Percentiles rank a stretch among this genome's conserved stretches.
Conservation (phyloP, 2,888 invertebrate genomes). For the Orthonychiurus folsomi region DNA sequence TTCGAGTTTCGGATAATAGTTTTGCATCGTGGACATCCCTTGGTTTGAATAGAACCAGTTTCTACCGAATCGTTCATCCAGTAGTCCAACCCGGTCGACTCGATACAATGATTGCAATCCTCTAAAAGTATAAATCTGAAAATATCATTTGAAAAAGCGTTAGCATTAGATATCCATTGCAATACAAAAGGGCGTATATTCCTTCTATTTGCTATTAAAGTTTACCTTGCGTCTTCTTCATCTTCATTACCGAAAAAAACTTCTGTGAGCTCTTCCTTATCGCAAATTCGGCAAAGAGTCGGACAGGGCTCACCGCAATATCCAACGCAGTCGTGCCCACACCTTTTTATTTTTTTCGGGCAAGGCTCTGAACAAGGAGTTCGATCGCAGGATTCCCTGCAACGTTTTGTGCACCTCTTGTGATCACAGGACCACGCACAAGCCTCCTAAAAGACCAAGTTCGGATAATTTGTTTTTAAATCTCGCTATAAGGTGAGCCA, state of each 20-base stretch:
- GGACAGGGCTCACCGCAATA: conserved; percentile 65
- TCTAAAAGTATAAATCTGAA: conserved; percentile 41
- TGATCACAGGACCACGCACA: conserved; percentile 29
- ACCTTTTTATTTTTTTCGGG: conserved; percentile 36
- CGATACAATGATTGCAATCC: conserved; percentile 44
- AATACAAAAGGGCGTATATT: conserved; percentile 2
- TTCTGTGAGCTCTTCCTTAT: conserved; percentile 42
- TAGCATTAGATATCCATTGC: not conserved
- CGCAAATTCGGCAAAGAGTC: conserved; percentile 52
- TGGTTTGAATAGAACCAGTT: conserved; percentile 42
- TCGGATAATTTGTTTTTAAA: not conserved
- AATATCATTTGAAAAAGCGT: not conserved
- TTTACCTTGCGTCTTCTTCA: conserved; percentile 23
- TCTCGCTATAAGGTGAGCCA: too few relatives aligned
- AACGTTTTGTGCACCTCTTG: conserved; percentile 21
- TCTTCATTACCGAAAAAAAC: conserved; percentile 23
- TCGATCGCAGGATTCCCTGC: conserved; percentile 42
- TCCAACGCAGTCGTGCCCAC: conserved; percentile 47
- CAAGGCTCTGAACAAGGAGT: conserved; percentile 44
- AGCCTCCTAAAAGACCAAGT: conserved; percentile 17
- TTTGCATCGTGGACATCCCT: conserved; percentile 54
- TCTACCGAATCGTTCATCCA: conserved; percentile 39
- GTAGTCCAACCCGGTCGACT: conserved; percentile 43
- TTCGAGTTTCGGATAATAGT: conserved; percentile 52
- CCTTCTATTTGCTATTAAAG: not conserved